Base-by-base conservation (phyloP, 2,113 vertebrate genomes). In the Tautogolabrus adspersus region DNA sequence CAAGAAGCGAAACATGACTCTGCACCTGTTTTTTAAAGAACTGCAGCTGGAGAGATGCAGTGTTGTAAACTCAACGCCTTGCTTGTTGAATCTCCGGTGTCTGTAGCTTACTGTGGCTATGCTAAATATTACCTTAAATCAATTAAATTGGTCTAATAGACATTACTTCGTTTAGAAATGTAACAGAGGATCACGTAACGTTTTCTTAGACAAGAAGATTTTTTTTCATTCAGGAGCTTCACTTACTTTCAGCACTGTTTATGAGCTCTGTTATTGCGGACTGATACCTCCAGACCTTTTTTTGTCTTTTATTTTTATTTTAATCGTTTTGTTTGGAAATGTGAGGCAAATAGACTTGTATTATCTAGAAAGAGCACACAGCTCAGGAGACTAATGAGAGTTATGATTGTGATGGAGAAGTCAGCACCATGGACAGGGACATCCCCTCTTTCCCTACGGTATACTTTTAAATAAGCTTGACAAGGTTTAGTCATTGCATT, bases 381-480 rank as follows among this genome's bases (percentile, higher is more conserved):
- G 40, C 51, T 19, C 18, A 37, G 58, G 47, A 79, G 54, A 58
- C 55, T 79, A 47, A 61, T 71, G 54, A 52, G 65, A 66, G 37
- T 64, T 62, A 3, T 66, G 52, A 55, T 78, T 76, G 60, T 62
- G 84, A 71, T 73, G 77, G 73, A 74, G 63, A 67, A 75, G 68
- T 91, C 90, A 92, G 92, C 82, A 93, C 91, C 91, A 91, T 91
- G 91, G 92, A 92, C 84, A 92, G 90, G 71, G 89, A 79, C 79
- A 81, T 34, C 21, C 40, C 67, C 34, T 40, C 44, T 37, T 54
- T 58, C 10, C 55, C 56, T 47, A 26, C 73, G 52, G 75, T 44
- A 64, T 57, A 69, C 62, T 63, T 75, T 51, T 16, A 52, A 67
- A 81, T 76, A 12, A 72, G 49, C 59, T 65, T 75, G 49, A 82